These are phyloP conservation scores for Castor canadensis DNA, from an alignment of 2,113 vertebrate genomes.

Conservation along the genomic window DNA sequence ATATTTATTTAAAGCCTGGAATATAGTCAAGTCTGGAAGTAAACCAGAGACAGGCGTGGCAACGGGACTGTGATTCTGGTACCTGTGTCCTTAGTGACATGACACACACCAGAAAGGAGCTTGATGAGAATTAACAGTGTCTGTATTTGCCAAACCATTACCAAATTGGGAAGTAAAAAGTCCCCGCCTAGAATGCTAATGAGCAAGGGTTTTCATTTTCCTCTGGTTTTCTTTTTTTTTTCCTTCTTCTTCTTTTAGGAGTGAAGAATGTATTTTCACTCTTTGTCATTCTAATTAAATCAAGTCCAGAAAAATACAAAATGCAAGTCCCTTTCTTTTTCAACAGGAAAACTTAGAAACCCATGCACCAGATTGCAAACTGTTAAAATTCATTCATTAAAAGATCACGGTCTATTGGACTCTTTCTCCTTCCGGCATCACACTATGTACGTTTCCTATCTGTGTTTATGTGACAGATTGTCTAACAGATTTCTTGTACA, in stretches of 20 bases:
- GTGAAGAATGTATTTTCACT: slow-evolving; percentile 61
- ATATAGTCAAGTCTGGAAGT: not conserved
- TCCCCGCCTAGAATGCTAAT: slow-evolving; percentile 53
- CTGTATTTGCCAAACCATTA: slow-evolving; percentile 55
- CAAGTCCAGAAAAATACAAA: slow-evolving; percentile 46
- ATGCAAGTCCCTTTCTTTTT: slow-evolving; percentile 47
- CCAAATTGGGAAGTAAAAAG: not conserved
- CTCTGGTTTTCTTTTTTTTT: slow-evolving; percentile 10
- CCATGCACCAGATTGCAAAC: slow-evolving; percentile 71
- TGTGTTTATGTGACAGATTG: slow-evolving; percentile 78
- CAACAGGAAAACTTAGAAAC: slow-evolving; percentile 58
- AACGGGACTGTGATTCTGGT: too few species aligned
- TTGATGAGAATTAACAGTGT: slow-evolving; percentile 45
- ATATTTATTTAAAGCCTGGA: not conserved
- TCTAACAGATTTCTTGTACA: slow-evolving; percentile 73
- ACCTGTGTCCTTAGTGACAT: not conserved
- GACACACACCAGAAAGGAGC: slow-evolving; percentile 30
- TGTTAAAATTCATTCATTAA: slow-evolving; percentile 78
- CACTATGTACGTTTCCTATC: slow-evolving; percentile 69
- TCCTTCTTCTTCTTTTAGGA: slow-evolving; percentile 38
- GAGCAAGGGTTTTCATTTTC: not conserved
- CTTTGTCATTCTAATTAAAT: slow-evolving; percentile 73
- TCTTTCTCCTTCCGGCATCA: slow-evolving; percentile 66
- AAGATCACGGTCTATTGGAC: slow-evolving; percentile 78
- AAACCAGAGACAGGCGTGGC: not conserved